A percentile compares a stretch with the other conserved stretches of the same genome.
Evolutionary conservation across 2,797 vertebrate genomes (phyloP).

Genomic region (Fratercula arctica): DNA sequence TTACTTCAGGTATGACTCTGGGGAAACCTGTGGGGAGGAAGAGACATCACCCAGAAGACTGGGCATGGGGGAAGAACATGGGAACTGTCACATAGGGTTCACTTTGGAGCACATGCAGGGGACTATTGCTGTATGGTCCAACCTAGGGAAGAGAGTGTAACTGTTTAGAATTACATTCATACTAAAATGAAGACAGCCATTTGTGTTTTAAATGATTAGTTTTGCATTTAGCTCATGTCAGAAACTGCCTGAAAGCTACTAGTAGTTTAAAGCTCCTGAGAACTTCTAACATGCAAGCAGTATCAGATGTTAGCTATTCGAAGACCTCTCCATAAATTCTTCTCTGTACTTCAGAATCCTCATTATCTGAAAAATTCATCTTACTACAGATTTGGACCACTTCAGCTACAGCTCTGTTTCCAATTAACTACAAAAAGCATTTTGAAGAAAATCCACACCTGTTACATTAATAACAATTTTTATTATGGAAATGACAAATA

Average conservation of each 20-base stretch:
- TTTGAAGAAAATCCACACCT: background rate
- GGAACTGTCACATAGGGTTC: background rate
- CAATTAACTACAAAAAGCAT: background rate
- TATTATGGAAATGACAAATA: background rate
- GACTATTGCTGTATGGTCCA: background rate
- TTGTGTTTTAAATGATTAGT: background rate
- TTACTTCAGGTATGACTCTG: background rate
- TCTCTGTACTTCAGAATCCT: background rate
- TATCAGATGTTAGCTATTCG: background rate
- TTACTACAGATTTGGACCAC: background rate
- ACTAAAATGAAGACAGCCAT: background rate
- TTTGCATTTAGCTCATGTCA: background rate
- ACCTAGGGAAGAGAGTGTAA: background rate
- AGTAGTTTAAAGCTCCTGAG: background rate
- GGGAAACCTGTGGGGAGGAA: background rate
- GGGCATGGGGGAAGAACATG: rapidly evolving
- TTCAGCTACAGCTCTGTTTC: background rate
- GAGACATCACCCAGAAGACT: background rate
- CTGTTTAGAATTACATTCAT: background rate
- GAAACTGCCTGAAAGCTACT: background rate
- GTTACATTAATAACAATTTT: background rate
- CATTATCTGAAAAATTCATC: background rate
- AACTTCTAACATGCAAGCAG: background rate
- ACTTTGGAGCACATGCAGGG: background rate
- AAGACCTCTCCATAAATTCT: background rate